A percentile compares a stretch with the other conserved stretches of the same genome.
Evolutionary conservation across 2,797 vertebrate genomes (phyloP).

Genomic region (Coregonus suidteri): DNA sequence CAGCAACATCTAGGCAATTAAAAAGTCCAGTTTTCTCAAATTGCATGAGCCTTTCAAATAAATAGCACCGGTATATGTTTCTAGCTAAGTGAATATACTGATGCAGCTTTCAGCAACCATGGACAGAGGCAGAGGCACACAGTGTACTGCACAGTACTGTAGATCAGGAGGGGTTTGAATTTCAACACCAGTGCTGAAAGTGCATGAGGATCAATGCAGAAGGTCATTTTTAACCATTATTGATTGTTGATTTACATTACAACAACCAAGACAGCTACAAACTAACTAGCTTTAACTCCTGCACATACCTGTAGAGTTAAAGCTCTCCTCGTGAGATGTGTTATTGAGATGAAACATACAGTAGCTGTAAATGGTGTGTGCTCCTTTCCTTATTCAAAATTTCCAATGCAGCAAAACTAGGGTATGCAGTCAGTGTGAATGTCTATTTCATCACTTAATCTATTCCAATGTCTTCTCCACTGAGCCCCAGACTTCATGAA

Average conservation of each 20-base stretch:
- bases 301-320: background rate
- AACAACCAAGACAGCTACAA: background rate
- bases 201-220: background rate
- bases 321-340: too few relatives aligned
- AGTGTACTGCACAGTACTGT: background rate
- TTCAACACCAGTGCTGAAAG: background rate
- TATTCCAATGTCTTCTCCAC: background rate
- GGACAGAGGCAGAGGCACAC: constrained; percentile 21
- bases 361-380: too few relatives aligned
- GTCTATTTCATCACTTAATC: background rate
- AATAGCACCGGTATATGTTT: background rate
- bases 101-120: constrained; percentile 20
- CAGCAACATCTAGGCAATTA: constrained; percentile 45
- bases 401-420: background rate
- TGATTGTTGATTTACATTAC: background rate
- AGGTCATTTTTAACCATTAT: background rate
- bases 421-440: background rate
- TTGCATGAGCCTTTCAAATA: background rate
- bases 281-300: background rate
- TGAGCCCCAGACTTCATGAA: background rate
- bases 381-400: background rate
- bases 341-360: too few relatives aligned
- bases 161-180: background rate
- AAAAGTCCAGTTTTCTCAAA: constrained; percentile 4
- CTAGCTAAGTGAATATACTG: background rate